These are phyloP conservation scores for Ginglymostoma cirratum DNA, from an alignment of 2,113 vertebrate species.

Conservation along the genomic window DNA sequence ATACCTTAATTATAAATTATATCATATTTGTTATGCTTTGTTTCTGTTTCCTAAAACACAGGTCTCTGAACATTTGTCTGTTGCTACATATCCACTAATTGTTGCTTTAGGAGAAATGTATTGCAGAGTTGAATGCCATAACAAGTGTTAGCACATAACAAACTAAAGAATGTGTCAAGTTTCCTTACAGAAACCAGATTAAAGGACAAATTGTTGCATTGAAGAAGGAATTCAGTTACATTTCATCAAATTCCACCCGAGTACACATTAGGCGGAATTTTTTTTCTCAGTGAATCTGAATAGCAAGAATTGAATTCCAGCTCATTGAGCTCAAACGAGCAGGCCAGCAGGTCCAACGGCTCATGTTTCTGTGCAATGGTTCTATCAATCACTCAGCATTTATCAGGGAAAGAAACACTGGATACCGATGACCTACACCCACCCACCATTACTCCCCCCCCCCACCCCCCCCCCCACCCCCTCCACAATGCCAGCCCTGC, in stretches of 20 bases:
- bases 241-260: conserved; percentile 10
- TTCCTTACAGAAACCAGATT: neutral
- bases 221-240: conserved; percentile 7
- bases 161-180: neutral
- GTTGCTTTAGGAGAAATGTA: neutral
- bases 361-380: conserved; percentile 31
- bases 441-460: neutral
- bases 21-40: neutral
- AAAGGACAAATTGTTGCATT: conserved; percentile 20
- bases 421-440: conserved; percentile 2
- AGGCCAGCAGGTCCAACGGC: conserved; percentile 26
- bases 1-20: neutral
- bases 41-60: neutral
- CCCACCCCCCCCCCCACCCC: neutral
- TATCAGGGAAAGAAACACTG: conserved; percentile 14
- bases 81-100: neutral
- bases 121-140: neutral
- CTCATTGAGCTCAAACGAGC: conserved; percentile 9
- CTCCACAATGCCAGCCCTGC: neutral
- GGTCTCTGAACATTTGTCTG: neutral
- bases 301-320: conserved; percentile 34
- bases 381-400: conserved; percentile 33
- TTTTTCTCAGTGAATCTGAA: neutral
- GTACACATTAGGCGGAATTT: neutral
- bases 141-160: neutral